Conservation (phyloP, 2,113 vertebrate genomes). For the Bos indicus region DNA sequence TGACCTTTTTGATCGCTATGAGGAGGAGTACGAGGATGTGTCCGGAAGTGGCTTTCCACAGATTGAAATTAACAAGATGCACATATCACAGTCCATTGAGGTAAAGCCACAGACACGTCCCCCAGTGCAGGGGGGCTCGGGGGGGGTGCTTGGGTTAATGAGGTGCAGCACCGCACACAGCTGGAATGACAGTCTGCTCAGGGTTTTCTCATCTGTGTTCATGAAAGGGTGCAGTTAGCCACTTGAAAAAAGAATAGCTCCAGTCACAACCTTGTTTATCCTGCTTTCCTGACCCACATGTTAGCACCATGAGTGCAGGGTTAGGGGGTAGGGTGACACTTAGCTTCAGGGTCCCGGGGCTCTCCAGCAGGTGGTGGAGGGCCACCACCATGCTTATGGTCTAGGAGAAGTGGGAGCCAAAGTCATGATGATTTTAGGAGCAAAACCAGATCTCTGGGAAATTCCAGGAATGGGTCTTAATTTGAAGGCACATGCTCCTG, state of each 20-base stretch:
- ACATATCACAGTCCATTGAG: constrained; percentile 99
- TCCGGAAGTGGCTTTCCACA: constrained; percentile 88
- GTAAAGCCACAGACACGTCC: constrained; percentile 67
- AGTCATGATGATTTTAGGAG: not conserved
- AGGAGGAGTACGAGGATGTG: constrained; percentile 94
- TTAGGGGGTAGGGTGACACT: not conserved
- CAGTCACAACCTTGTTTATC: not conserved
- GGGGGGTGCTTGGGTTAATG: not conserved
- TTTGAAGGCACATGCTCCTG: not conserved
- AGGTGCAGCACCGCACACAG: not conserved
- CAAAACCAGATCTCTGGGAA: not conserved
- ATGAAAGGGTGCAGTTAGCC: not conserved
- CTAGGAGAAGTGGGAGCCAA: not conserved
- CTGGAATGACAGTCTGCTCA: not conserved
- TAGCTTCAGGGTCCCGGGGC: not conserved
- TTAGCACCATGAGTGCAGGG: not conserved
- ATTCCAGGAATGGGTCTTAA: not conserved
- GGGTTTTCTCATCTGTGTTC: not conserved
- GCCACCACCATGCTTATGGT: not conserved
- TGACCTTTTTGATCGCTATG: constrained; percentile 96
- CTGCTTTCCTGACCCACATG: not conserved
- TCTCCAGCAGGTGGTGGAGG: not conserved
- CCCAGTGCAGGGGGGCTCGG: fast-evolving
- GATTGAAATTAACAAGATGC: constrained; percentile 98
- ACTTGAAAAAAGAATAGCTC: not conserved